phyloP scores from a whole-genome alignment of 1,140 invertebrate genomes.

The Calycopis cecrops region DNA sequence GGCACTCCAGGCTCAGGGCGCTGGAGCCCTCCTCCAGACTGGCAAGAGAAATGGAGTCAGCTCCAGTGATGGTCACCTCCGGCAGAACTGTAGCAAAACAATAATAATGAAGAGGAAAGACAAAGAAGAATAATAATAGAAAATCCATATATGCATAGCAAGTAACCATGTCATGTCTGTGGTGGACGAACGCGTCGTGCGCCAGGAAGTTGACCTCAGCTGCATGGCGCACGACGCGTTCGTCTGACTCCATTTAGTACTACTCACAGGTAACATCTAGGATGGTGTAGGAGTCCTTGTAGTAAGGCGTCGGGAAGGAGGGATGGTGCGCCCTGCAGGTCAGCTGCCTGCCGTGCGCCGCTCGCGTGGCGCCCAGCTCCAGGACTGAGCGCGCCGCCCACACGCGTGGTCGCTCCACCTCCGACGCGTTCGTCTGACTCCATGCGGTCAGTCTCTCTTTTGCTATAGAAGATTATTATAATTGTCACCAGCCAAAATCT shows the following conservation, averaged over 20 bases:
- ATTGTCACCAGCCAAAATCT: too few species aligned
- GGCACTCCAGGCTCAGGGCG: constrained; percentile 84
- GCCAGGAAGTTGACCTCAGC: too few species aligned
- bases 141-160: too few species aligned
- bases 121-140: too few species aligned
- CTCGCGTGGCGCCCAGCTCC: constrained; percentile 85
- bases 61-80: constrained; percentile 82
- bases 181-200: too few species aligned
- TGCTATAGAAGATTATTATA: constrained; percentile 40
- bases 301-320: constrained; percentile 85
- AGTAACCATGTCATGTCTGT: too few species aligned
- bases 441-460: constrained; percentile 69
- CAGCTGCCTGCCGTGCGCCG: constrained; percentile 84
- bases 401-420: constrained; percentile 86
- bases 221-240: too few species aligned
- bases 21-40: constrained; percentile 88
- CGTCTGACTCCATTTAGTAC: neutral
- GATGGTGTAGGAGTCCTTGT: constrained; percentile 77
- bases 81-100: constrained; percentile 80
- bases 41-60: constrained; percentile 52
- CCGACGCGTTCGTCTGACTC: constrained; percentile 86
- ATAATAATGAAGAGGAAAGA: too few species aligned
- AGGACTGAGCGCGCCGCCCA: constrained; percentile 88
- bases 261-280: constrained; percentile 92
- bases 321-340: constrained; percentile 89